phyloP scores from a whole-genome alignment of 2,113 vertebrate species.

The Vulpes lagopus region DNA sequence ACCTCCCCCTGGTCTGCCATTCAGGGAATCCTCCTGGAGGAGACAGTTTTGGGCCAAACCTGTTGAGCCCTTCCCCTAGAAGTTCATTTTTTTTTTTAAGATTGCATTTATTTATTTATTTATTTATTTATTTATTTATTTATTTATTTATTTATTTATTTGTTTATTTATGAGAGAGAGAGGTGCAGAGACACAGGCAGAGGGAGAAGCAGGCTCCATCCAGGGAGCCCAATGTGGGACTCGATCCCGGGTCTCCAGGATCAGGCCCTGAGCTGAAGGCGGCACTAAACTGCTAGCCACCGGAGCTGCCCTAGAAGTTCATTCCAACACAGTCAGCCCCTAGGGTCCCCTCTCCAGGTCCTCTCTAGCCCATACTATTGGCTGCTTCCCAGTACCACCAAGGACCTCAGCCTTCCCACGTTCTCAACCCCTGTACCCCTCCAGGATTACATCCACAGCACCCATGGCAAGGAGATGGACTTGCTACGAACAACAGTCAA shows the following conservation, averaged over 20 bases:
- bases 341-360: neutral
- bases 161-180: too few species aligned
- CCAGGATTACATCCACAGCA: slow-evolving; percentile 95
- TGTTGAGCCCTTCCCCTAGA: neutral
- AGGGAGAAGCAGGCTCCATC: too few species aligned
- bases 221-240: too few species aligned
- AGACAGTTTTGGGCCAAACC: neutral
- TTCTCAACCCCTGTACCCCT: neutral
- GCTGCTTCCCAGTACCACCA: neutral
- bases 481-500: slow-evolving; percentile 97
- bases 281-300: too few species aligned
- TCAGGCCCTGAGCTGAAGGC: too few species aligned
- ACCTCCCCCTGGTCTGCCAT: neutral
- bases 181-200: too few species aligned
- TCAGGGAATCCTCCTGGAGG: neutral
- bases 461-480: slow-evolving; percentile 97
- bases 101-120: too few species aligned
- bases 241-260: too few species aligned
- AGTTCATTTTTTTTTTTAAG: neutral
- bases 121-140: too few species aligned
- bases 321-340: neutral
- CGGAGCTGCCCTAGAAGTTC: neutral
- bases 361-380: neutral
- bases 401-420: neutral
- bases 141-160: too few species aligned